Evolutionary conservation across 1,140 invertebrate genomes (phyloP).

Genomic region (Lordiphosa mommai): DNA sequence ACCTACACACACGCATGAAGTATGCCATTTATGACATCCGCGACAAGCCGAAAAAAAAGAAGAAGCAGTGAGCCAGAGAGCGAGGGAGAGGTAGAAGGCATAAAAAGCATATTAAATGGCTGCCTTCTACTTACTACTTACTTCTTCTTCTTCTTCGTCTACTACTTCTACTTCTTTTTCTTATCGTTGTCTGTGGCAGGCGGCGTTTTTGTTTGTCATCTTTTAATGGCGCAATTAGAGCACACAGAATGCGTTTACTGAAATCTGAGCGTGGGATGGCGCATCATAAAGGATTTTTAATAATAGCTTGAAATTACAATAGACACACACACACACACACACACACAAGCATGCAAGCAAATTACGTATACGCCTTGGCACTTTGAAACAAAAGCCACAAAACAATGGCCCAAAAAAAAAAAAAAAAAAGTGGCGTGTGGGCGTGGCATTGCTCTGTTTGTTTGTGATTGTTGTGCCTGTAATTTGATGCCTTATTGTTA

Average conservation of each 20-base stretch:
- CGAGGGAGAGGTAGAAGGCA: slow-evolving; percentile 42
- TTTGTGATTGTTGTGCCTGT: slow-evolving; percentile 59
- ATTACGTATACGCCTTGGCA: slow-evolving; percentile 73
- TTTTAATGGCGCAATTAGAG: slow-evolving; percentile 76
- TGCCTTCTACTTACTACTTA: slow-evolving; percentile 6
- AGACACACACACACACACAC: slow-evolving; percentile 37
- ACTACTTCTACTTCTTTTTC: slow-evolving; percentile 23
- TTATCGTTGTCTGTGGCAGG: slow-evolving; percentile 17
- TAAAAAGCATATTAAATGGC: slow-evolving; percentile 76
- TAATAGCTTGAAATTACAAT: slow-evolving; percentile 76
- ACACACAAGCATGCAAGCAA: slow-evolving; percentile 27
- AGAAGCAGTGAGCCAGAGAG: slow-evolving; percentile 1
- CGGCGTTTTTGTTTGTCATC: slow-evolving; percentile 62
- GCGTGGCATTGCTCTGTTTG: slow-evolving; percentile 43
- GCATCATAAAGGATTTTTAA: slow-evolving; percentile 76
- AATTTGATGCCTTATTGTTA: slow-evolving; percentile 73
- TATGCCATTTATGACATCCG: slow-evolving; percentile 76
- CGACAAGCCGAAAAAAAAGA: slow-evolving; percentile 32
- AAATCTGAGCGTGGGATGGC: slow-evolving; percentile 64
- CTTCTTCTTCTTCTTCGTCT: slow-evolving; percentile 37
- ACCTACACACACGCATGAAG: slow-evolving; percentile 37
- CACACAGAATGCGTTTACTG: slow-evolving; percentile 72
- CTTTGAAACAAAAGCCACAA: slow-evolving; percentile 74
- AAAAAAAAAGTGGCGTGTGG: slow-evolving; percentile 40
- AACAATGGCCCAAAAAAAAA: slow-evolving; percentile 44